Evolutionary conservation across 2,113 vertebrate genomes (phyloP).

Genomic region (Lophius piscatorius): DNA sequence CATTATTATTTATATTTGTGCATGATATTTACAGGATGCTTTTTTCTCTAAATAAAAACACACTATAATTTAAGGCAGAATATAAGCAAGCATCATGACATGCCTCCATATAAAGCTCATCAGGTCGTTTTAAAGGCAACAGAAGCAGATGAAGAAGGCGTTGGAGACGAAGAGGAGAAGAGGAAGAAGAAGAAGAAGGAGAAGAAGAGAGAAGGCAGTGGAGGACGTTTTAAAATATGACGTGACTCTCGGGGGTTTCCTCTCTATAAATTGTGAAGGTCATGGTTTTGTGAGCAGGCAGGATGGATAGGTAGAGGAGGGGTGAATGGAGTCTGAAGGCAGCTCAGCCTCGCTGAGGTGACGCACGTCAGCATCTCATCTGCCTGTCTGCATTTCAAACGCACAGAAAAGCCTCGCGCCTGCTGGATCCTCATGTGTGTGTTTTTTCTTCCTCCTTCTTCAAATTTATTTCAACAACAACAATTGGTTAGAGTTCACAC

Average conservation of each 20-base stretch:
- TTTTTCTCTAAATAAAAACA: neutral
- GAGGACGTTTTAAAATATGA: constrained; percentile 56
- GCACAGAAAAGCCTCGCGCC: too few species aligned
- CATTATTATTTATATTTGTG: neutral
- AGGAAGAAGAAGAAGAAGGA: constrained; percentile 7
- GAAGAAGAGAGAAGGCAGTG: constrained; percentile 11
- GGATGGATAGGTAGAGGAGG: constrained; percentile 55
- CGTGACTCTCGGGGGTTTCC: constrained; percentile 74
- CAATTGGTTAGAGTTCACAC: too few species aligned
- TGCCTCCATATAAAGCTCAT: constrained; percentile 11
- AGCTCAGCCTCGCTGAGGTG: constrained; percentile 37
- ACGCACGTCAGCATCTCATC: constrained; percentile 46
- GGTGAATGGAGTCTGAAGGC: constrained; percentile 33
- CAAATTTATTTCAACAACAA: too few species aligned
- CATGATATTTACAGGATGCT: neutral
- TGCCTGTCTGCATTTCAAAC: constrained; percentile 46
- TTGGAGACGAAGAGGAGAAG: neutral
- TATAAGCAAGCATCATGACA: neutral
- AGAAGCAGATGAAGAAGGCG: too few species aligned
- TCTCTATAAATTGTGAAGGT: constrained; percentile 75
- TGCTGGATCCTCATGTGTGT: too few species aligned
- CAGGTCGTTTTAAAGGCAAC: constrained; percentile 7
- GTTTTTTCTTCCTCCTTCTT: too few species aligned
- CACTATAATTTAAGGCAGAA: too few species aligned
- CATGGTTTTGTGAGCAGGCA: constrained; percentile 56